Conservation (phyloP, 2,888 invertebrate genomes). For the Parnassius apollo region DNA sequence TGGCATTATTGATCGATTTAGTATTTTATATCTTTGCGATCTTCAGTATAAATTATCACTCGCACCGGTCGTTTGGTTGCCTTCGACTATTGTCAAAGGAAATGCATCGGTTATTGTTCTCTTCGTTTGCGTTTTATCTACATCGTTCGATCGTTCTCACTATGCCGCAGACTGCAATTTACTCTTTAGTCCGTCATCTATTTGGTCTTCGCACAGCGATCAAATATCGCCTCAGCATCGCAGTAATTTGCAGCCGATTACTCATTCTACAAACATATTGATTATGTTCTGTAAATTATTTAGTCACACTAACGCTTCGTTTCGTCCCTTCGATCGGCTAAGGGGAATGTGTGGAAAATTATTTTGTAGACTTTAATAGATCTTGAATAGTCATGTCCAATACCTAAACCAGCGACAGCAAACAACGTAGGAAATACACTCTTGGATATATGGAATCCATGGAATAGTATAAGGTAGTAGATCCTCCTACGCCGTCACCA, state of each 20-base stretch:
- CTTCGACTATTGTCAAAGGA: conserved; percentile 69
- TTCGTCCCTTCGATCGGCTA: no score
- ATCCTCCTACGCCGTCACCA: no score
- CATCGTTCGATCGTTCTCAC: conserved; percentile 51
- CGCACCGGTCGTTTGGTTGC: conserved; percentile 23
- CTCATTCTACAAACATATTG: background rate
- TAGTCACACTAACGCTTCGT: no score
- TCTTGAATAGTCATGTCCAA: no score
- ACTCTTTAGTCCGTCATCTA: conserved; percentile 39
- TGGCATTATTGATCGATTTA: conserved; percentile 72
- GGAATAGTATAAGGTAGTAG: no score
- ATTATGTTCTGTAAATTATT: background rate
- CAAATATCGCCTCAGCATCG: conserved; percentile 53
- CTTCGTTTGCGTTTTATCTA: conserved; percentile 65
- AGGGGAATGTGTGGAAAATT: no score
- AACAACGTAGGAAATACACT: no score
- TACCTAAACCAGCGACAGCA: no score
- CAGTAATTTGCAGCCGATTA: conserved; percentile 32
- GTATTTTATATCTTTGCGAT: conserved; percentile 62
- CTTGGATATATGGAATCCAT: no score
- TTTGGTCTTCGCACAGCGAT: conserved; percentile 59
- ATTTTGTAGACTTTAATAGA: no score
- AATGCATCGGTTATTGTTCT: conserved; percentile 78
- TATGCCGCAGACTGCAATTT: conserved; percentile 52
- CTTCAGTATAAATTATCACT: conserved; percentile 65